Percentiles rank a stretch among this genome's conserved stretches.
Conservation (phyloP, 2,888 invertebrate genomes). For the Sturmia bella region DNA sequence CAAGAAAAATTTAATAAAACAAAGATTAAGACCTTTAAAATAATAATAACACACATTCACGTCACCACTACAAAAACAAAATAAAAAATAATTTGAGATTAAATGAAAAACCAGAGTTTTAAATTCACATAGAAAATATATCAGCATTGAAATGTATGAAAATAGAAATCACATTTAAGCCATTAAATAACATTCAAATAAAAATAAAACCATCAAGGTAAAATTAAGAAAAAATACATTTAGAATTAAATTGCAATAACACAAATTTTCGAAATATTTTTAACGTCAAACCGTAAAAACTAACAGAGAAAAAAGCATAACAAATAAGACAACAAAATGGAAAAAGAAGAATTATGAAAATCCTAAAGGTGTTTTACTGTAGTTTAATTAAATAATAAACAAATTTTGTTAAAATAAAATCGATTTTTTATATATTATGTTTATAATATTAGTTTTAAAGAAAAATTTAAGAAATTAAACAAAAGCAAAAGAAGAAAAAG, state of each 20-base stretch:
- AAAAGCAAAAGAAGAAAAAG: slow-evolving; percentile 15
- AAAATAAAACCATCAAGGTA: slow-evolving; percentile 25
- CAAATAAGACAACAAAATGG: slow-evolving; percentile 36
- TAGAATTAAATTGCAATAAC: slow-evolving; percentile 64
- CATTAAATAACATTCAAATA: slow-evolving; percentile 29
- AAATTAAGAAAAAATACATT: slow-evolving; percentile 35
- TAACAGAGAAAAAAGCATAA: slow-evolving; percentile 19
- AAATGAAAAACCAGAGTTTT: slow-evolving; percentile 37
- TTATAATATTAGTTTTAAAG: slow-evolving; percentile 67
- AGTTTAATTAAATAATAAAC: slow-evolving; percentile 46
- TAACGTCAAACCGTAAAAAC: slow-evolving; percentile 62
- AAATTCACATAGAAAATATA: slow-evolving; percentile 69
- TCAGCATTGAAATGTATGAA: slow-evolving; percentile 74
- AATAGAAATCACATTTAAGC: slow-evolving; percentile 40
- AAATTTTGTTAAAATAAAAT: slow-evolving; percentile 64
- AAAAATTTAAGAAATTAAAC: slow-evolving; percentile 26
- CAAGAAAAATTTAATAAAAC: slow-evolving; percentile 28
- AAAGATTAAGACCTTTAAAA: slow-evolving; percentile 44
- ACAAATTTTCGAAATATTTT: slow-evolving; percentile 72
- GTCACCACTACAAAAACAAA: not conserved
- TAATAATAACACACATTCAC: slow-evolving; percentile 15
- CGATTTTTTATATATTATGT: slow-evolving; percentile 69
- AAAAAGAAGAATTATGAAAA: slow-evolving; percentile 49
- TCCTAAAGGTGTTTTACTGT: slow-evolving; percentile 69
- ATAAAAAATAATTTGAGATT: slow-evolving; percentile 11